These are phyloP conservation scores for Oreamnos americanus DNA, from an alignment of 2,113 vertebrate species.

Conservation along the genomic window DNA sequence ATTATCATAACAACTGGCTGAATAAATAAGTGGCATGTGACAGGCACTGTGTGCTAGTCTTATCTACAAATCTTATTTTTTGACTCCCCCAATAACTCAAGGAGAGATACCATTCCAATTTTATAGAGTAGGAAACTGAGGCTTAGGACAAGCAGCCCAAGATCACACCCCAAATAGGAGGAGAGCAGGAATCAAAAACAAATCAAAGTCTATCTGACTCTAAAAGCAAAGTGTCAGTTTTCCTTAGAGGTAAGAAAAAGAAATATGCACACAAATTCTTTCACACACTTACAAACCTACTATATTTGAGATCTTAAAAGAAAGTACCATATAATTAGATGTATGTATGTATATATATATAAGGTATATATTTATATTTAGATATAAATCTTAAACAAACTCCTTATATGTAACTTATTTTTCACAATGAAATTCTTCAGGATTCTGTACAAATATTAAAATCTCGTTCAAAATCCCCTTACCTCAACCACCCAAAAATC, in stretches of 20 bases:
- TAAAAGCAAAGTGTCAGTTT: not conserved
- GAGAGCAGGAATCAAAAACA: not conserved
- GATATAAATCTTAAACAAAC: not conserved
- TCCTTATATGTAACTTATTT: not conserved
- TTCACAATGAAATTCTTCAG: not conserved
- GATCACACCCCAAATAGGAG: not conserved
- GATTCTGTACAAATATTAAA: not conserved
- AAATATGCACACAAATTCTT: not conserved
- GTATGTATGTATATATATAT: not conserved
- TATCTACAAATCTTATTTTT: not conserved
- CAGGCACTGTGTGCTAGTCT: not conserved
- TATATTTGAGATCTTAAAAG: not conserved
- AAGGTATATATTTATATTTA: not conserved
- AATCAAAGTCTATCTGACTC: not conserved
- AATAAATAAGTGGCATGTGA: not conserved
- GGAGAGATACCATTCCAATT: not conserved
- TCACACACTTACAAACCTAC: not conserved
- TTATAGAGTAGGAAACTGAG: not conserved
- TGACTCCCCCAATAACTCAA: not conserved
- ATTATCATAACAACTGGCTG: not conserved
- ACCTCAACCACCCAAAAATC: not conserved
- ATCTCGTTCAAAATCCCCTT: not conserved
- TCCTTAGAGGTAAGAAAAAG: not conserved
- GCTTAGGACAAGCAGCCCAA: not conserved
- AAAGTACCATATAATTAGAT: not conserved